phyloP scores from a whole-genome alignment of 2,113 vertebrate genomes.

The Carassius carassius region DNA sequence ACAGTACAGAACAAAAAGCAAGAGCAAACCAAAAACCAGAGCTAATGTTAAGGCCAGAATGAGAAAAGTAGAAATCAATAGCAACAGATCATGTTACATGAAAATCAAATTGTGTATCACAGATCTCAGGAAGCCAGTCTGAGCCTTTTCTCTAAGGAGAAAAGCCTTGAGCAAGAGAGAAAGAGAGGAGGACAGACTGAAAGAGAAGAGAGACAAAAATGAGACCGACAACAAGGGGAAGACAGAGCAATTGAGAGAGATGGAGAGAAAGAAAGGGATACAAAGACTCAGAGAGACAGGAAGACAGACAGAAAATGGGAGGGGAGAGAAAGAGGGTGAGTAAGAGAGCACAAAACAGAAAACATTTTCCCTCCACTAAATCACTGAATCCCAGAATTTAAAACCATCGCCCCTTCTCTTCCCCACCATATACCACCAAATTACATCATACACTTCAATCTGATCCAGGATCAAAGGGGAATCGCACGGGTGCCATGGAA shows the following conservation, averaged over 20 bases:
- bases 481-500: constrained; percentile 51
- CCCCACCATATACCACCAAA: constrained; percentile 33
- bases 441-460: constrained; percentile 56
- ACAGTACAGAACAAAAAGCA: neutral
- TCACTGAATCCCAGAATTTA: constrained; percentile 30
- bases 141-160: constrained; percentile 59
- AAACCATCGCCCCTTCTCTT: constrained; percentile 15
- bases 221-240: constrained; percentile 16
- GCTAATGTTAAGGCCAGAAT: constrained; percentile 58
- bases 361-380: constrained; percentile 38
- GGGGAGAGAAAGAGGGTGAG: neutral
- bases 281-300: neutral
- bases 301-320: neutral
- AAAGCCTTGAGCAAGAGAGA: constrained; percentile 39
- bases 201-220: neutral
- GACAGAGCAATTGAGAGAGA: neutral
- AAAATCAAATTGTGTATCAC: constrained; percentile 63
- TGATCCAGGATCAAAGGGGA: constrained; percentile 58
- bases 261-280: neutral
- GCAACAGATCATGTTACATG: constrained; percentile 67
- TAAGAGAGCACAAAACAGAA: neutral
- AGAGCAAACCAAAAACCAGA: constrained; percentile 53
- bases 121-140: constrained; percentile 59
- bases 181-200: neutral
- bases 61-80: constrained; percentile 70